These are phyloP conservation scores for Cyrtorhinus lividipennis DNA, from an alignment of 1,140 invertebrate genomes.

Conservation along the genomic window DNA sequence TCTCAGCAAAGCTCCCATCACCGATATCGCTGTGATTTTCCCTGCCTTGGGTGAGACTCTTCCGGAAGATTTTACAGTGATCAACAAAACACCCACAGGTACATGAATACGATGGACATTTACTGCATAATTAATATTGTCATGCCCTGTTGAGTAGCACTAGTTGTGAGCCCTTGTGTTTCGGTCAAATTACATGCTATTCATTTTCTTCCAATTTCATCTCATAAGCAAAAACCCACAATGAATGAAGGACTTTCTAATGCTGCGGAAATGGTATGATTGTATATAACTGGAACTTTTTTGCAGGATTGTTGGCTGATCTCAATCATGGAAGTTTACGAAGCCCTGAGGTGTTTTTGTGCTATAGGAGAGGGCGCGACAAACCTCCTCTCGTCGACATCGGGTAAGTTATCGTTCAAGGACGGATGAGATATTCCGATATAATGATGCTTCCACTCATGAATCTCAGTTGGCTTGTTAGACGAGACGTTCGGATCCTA, in stretches of 20 bases:
- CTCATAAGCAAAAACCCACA: too few relatives aligned
- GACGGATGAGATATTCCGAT: not conserved
- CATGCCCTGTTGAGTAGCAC: not conserved
- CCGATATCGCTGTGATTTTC: slow-evolving; percentile 85
- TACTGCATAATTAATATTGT: too few relatives aligned
- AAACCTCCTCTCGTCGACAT: slow-evolving; percentile 95
- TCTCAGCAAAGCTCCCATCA: slow-evolving; percentile 65
- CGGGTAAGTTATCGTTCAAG: slow-evolving; percentile 45
- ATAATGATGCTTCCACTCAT: not conserved
- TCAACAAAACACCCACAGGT: slow-evolving; percentile 73
- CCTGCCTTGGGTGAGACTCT: slow-evolving; percentile 70
- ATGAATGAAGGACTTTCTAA: too few relatives aligned
- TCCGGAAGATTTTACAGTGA: slow-evolving; percentile 61
- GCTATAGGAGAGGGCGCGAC: slow-evolving; percentile 78
- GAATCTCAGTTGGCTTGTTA: too few relatives aligned
- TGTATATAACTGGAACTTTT: too few relatives aligned
- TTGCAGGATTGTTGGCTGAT: slow-evolving; percentile 69
- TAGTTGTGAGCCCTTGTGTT: not conserved
- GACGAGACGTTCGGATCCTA: too few relatives aligned
- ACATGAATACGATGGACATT: too few relatives aligned
- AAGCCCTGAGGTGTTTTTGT: slow-evolving; percentile 84
- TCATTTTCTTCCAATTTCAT: too few relatives aligned
- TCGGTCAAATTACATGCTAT: too few relatives aligned
- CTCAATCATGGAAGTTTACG: slow-evolving; percentile 93
- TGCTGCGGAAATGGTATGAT: too few relatives aligned